Base-by-base conservation (phyloP, 2,797 vertebrate species). In the Echeneis naucrates region DNA sequence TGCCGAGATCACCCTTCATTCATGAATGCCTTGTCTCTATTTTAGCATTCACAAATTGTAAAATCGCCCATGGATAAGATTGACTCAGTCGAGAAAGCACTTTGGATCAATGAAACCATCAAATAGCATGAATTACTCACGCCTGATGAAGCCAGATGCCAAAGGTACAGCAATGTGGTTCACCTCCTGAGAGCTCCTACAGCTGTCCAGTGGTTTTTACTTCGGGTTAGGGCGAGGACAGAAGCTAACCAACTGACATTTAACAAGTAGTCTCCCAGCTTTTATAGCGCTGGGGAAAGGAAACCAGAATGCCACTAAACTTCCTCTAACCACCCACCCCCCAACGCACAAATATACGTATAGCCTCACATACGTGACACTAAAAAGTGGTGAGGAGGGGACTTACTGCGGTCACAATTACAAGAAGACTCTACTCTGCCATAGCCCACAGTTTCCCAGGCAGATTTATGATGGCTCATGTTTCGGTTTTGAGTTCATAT, bases 171-270 rank as follows among this genome's bases (percentile, higher is more conserved):
- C 68, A n/a, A 32, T 40, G 75, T 64, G 75, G 69, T 77, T 86
- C 78, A 82, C 86, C 69, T 83, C 86, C 77, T 79, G 65, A 80
- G 78, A 85, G 68, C 75, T 81, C 80, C 54, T 75, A 21, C 87
- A 83, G 83, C 88, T 89, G 77, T 88, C 61, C 73, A 42, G 57
- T 64, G 86, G 72, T 78, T 90, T 91, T 87, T 83, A 84, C 82
- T 84, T 80, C 12, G 40, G 87, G 89, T 90, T 88, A 88, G 68
- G 71, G 62, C 59, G 59, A 79, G 85, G 81, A 85, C 85, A 84
- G 82, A 80, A 83, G 80, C 74, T 75, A 68, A 88, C 80, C 80
- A 44, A 81, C 55, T 72, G 82, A 89, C 84, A 90, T 69, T 84
- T 89, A 85, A 87, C 78, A 89, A 90, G 89, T 79, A 75, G 77